Conservation (phyloP, 2,888 invertebrate species). For the Asteroscopus sphinx region DNA sequence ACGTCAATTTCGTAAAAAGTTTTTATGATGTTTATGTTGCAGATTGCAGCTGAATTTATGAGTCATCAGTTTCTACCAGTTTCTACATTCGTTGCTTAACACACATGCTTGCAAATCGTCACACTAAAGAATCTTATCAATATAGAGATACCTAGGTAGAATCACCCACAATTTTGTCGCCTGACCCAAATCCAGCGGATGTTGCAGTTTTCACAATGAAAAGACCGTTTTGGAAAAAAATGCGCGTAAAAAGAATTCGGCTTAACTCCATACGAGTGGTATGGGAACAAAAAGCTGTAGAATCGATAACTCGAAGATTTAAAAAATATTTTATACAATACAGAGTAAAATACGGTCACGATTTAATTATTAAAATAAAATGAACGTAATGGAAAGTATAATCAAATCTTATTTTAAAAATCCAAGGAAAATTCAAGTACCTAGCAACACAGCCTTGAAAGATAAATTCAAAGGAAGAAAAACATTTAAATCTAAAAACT, state of each 20-base stretch:
- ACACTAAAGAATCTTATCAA: slow-evolving; percentile 12
- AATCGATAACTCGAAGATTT: slow-evolving; percentile 47
- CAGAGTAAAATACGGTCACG: too few species aligned
- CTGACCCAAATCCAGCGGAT: slow-evolving; percentile 87
- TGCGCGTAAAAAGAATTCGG: slow-evolving; percentile 77
- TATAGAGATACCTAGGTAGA: slow-evolving; percentile 14
- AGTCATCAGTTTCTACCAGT: neutral
- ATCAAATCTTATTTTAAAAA: too few species aligned
- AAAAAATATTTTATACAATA: too few species aligned
- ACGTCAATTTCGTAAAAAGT: too few species aligned
- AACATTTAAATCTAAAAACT: too few species aligned
- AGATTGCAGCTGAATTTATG: neutral
- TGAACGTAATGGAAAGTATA: too few species aligned
- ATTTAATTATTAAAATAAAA: too few species aligned
- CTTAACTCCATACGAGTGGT: slow-evolving; percentile 73
- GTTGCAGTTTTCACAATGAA: slow-evolving; percentile 72
- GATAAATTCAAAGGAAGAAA: too few species aligned
- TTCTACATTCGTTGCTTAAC: too few species aligned
- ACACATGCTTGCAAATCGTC: slow-evolving; percentile 15
- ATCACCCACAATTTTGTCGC: slow-evolving; percentile 76
- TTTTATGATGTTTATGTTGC: too few species aligned
- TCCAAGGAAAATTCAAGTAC: too few species aligned
- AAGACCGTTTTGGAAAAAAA: slow-evolving; percentile 67
- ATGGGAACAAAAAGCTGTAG: slow-evolving; percentile 58
- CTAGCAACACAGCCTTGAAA: too few species aligned